phyloP scores from a whole-genome alignment of 2,797 vertebrate species.

The Crypturellus tataupa region DNA sequence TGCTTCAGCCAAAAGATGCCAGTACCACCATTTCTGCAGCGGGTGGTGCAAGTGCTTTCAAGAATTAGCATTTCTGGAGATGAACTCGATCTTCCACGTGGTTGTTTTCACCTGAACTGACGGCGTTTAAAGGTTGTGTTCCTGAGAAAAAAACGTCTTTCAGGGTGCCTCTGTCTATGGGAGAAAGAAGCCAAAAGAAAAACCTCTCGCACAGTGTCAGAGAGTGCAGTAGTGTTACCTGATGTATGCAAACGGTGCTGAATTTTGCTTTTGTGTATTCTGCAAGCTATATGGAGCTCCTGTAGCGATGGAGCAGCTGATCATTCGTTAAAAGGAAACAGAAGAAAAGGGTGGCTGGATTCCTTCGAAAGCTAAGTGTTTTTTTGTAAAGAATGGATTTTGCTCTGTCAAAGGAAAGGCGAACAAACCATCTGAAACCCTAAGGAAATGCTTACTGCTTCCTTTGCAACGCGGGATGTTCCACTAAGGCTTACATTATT shows the following conservation, averaged over 20 bases:
- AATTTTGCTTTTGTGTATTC: not conserved
- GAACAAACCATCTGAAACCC: not conserved
- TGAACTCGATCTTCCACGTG: not conserved
- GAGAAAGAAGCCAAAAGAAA: not conserved
- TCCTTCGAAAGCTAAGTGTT: not conserved
- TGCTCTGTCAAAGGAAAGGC: not conserved
- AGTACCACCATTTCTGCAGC: not conserved
- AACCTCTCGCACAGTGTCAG: not conserved
- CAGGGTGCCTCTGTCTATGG: not conserved
- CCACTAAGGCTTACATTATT: slow-evolving; percentile 66
- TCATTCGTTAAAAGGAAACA: not conserved
- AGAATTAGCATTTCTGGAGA: not conserved
- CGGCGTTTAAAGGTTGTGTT: not conserved
- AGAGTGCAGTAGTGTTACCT: not conserved
- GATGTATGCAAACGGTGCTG: not conserved
- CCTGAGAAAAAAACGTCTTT: not conserved
- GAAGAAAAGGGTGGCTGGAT: not conserved
- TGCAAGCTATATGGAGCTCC: not conserved
- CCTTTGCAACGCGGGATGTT: slow-evolving; percentile 28
- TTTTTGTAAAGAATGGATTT: not conserved
- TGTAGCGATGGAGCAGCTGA: not conserved
- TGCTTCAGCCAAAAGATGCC: not conserved
- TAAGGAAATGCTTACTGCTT: slow-evolving; percentile 56
- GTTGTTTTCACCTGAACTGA: not conserved
- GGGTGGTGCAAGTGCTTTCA: not conserved